These are phyloP conservation scores for Edolisoma coerulescens DNA, from an alignment of 2,113 vertebrate genomes.

Conservation along the genomic window DNA sequence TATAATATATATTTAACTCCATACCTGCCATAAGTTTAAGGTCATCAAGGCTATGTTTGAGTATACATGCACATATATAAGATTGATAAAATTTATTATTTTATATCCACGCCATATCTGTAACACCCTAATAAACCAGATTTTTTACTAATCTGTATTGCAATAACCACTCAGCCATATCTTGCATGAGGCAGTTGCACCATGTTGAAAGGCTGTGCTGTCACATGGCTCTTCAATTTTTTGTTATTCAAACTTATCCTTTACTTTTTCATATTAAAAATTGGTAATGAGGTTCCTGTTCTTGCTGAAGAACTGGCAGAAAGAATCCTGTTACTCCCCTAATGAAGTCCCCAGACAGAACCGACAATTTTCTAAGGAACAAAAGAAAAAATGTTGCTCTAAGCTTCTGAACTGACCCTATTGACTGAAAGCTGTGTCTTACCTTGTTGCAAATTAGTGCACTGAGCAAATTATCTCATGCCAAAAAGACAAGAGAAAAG, in stretches of 20 bases:
- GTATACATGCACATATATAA: background rate
- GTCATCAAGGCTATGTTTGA: background rate
- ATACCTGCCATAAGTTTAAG: background rate
- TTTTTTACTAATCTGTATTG: background rate
- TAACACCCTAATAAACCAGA: background rate
- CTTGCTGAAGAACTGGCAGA: background rate
- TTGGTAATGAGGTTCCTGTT: background rate
- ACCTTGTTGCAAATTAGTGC: conserved; percentile 20
- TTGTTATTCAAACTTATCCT: background rate
- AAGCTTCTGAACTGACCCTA: background rate
- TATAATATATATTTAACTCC: background rate
- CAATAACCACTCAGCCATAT: background rate
- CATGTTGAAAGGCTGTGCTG: background rate
- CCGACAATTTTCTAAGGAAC: background rate
- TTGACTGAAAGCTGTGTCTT: background rate
- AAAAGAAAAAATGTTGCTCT: conserved; percentile 1
- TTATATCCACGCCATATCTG: background rate
- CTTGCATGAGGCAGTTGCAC: background rate
- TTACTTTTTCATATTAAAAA: conserved; percentile 24
- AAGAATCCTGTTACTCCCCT: conserved; percentile 11
- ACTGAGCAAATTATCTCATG: background rate
- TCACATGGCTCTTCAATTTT: background rate
- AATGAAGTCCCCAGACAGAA: conserved; percentile 39
- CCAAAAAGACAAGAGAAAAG: background rate
- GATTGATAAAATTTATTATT: background rate